These are phyloP conservation scores for Mercenaria mercenaria DNA, from an alignment of 1,140 invertebrate genomes.

Conservation along the genomic window DNA sequence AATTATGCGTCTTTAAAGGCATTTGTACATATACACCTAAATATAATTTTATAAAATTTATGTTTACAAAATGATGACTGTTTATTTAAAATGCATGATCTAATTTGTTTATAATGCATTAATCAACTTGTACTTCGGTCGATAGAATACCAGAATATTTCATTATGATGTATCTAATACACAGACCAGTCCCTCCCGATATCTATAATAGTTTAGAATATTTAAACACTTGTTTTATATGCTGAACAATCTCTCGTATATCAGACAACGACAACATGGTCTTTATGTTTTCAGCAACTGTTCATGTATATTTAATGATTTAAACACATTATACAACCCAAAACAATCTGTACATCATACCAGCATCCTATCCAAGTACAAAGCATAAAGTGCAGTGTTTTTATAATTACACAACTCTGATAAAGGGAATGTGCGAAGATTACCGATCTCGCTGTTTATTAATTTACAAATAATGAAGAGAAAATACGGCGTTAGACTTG, in stretches of 20 bases:
- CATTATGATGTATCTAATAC: too few relatives aligned
- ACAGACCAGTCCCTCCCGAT: too few relatives aligned
- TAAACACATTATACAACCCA: not conserved
- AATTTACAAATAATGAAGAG: slow-evolving; percentile 42
- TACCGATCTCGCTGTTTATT: not conserved
- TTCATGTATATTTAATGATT: slow-evolving; percentile 39
- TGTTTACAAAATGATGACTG: too few relatives aligned
- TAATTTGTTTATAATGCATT: too few relatives aligned
- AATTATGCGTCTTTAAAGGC: too few relatives aligned
- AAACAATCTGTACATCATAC: slow-evolving; percentile 18
- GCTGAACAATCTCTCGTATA: not conserved
- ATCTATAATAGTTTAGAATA: not conserved
- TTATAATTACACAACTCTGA: not conserved
- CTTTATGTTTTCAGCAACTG: not conserved
- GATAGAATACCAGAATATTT: too few relatives aligned
- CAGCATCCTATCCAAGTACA: not conserved
- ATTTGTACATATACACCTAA: too few relatives aligned
- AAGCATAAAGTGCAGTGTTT: not conserved
- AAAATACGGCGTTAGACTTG: not conserved
- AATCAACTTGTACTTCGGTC: too few relatives aligned
- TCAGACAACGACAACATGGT: not conserved
- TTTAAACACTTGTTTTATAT: not conserved
- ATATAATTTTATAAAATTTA: too few relatives aligned
- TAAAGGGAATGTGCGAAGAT: not conserved
- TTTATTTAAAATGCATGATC: too few relatives aligned